Conservation (phyloP, 2,113 vertebrate species). For the Brienomyrus brachyistius region DNA sequence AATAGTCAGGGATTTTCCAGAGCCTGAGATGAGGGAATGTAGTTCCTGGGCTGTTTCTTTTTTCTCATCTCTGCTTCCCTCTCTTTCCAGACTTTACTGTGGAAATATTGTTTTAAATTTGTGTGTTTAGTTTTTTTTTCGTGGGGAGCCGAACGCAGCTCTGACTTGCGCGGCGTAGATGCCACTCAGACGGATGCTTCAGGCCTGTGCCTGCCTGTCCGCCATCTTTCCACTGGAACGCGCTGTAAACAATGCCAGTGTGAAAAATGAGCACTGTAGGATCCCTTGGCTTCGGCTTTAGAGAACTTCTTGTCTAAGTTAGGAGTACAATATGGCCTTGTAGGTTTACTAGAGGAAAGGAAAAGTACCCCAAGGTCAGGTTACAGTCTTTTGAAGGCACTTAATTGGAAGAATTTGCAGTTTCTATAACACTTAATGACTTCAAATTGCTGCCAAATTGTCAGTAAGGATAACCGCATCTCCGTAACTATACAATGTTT, state of each 20-base stretch:
- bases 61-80: background rate
- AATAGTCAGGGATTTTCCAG: constrained; percentile 32
- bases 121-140: background rate
- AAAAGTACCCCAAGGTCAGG: constrained; percentile 28
- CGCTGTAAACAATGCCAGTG: constrained; percentile 46
- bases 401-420: constrained; percentile 20
- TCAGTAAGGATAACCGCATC: background rate
- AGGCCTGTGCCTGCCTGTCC: background rate
- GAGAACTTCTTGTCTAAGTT: constrained; percentile 22
- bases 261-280: constrained; percentile 35
- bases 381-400: constrained; percentile 13
- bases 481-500: background rate
- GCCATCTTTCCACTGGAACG: constrained; percentile 23
- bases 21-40: constrained; percentile 18
- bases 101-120: constrained; percentile 27
- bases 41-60: background rate
- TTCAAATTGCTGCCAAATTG: constrained; percentile 24
- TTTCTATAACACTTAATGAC: constrained; percentile 22
- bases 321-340: constrained; percentile 25
- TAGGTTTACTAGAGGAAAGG: constrained; percentile 26
- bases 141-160: background rate
- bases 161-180: background rate
- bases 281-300: constrained; percentile 36
- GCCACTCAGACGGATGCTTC: constrained; percentile 9
- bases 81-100: constrained; percentile 3